Percentiles rank a stretch among this genome's conserved stretches.
phyloP scores from a whole-genome alignment of 2,113 vertebrate species.

The Pitta sordida region DNA sequence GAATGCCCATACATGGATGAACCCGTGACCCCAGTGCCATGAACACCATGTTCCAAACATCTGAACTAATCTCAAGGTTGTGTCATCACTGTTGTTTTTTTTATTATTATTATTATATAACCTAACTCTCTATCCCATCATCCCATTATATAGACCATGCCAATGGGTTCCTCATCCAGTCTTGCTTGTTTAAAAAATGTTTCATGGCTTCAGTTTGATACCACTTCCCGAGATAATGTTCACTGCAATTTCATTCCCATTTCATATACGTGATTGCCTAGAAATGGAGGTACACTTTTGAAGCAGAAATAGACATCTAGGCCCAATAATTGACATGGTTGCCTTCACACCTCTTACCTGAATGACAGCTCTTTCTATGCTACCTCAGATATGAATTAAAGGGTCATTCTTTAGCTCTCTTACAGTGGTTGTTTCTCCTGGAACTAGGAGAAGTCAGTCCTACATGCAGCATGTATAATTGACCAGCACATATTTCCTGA shows the following conservation, averaged over 20 bases:
- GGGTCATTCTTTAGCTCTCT: neutral
- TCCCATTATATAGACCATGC: too few species aligned
- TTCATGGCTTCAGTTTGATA: neutral
- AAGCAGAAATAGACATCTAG: neutral
- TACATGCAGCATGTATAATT: neutral
- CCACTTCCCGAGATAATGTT: neutral
- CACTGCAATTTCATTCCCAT: neutral
- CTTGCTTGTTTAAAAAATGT: neutral
- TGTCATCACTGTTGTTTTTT: too few species aligned
- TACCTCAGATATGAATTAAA: neutral
- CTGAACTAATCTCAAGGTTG: too few species aligned
- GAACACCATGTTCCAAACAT: too few species aligned
- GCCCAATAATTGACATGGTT: neutral
- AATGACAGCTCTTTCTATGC: neutral
- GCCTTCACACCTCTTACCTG: neutral
- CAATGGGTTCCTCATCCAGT: too few species aligned
- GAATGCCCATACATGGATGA: too few species aligned
- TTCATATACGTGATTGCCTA: neutral
- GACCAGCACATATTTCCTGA: neutral
- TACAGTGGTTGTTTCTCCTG: neutral
- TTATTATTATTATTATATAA: too few species aligned
- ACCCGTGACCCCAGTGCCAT: too few species aligned
- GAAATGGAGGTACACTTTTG: neutral
- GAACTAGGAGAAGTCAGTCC: neutral
- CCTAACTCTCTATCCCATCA: too few species aligned